These are phyloP conservation scores for Lagocephalus sceleratus DNA, from an alignment of 2,797 vertebrate genomes.

Conservation along the genomic window DNA sequence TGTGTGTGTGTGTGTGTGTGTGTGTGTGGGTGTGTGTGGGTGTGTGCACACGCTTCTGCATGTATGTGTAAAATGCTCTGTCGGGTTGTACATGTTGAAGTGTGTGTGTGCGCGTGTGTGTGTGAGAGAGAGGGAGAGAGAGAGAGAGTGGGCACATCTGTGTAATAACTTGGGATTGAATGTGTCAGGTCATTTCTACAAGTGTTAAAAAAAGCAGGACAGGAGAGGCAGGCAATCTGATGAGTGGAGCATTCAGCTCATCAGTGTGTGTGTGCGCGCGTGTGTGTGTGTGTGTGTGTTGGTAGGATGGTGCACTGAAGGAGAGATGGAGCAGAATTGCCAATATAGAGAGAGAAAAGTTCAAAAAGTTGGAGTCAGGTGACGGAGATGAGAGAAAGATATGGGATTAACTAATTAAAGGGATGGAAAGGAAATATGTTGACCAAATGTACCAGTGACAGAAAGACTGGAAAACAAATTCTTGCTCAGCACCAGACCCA, in stretches of 20 bases:
- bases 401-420: neutral
- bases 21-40: slow-evolving; percentile 31
- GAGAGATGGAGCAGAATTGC: slow-evolving; percentile 10
- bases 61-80: slow-evolving; percentile 17
- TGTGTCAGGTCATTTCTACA: slow-evolving; percentile 83
- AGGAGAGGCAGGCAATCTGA: slow-evolving; percentile 71
- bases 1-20: slow-evolving; percentile 21
- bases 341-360: slow-evolving; percentile 9
- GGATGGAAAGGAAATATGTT: neutral
- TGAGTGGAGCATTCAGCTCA: slow-evolving; percentile 53
- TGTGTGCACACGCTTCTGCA: slow-evolving; percentile 29
- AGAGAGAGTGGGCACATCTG: slow-evolving; percentile 64
- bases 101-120: slow-evolving; percentile 5
- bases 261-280: slow-evolving; percentile 22
- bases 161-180: slow-evolving; percentile 80
- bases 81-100: slow-evolving; percentile 13
- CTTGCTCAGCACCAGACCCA: too few relatives aligned
- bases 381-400: neutral
- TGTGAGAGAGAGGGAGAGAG: neutral
- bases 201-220: slow-evolving; percentile 75
- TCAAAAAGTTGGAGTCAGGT: neutral
- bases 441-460: neutral
- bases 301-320: slow-evolving; percentile 9
- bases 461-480: neutral
- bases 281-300: slow-evolving; percentile 24